Evolutionary conservation across 2,888 invertebrate species (phyloP).

Genomic region (Pristionchus japonicus): DNA sequence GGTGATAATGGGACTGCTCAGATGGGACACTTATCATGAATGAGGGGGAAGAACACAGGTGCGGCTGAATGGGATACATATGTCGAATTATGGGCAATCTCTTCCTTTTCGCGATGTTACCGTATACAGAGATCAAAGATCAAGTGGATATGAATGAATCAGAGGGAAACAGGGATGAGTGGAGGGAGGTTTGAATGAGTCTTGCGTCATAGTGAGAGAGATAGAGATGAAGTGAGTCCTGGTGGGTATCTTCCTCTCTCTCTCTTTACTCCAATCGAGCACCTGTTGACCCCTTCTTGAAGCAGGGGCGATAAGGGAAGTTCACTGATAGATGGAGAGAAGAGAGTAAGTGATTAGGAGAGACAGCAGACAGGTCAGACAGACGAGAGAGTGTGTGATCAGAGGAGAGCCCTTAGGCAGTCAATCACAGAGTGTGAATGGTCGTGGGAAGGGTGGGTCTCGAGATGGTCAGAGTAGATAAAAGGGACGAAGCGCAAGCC

Average conservation of each 20-base stretch:
- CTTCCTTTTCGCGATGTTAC: not conserved
- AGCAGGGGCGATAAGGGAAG: not conserved
- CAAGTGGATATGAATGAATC: not conserved
- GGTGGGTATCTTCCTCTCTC: slow-evolving; percentile 4
- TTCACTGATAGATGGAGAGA: not conserved
- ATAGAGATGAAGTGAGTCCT: slow-evolving; percentile 1
- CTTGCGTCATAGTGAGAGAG: slow-evolving; percentile 6
- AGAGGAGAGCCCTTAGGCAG: not conserved
- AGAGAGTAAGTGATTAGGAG: not conserved
- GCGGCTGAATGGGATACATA: not conserved
- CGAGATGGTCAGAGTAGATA: slow-evolving; percentile 20
- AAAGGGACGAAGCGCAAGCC: not conserved
- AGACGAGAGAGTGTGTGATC: not conserved
- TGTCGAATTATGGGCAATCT: not conserved
- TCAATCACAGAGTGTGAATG: slow-evolving; percentile 11
- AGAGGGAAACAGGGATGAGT: not conserved
- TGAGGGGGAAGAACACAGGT: not conserved
- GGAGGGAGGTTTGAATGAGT: not conserved
- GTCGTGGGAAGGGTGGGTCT: slow-evolving; percentile 9
- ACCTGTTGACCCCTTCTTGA: slow-evolving; percentile 24
- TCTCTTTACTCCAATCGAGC: not conserved
- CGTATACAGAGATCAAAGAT: not conserved
- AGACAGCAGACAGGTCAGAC: not conserved
- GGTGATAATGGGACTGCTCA: slow-evolving; percentile 9
- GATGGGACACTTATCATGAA: not conserved